These are phyloP conservation scores for Nicator chloris DNA, from an alignment of 2,113 vertebrate genomes.

Conservation along the genomic window DNA sequence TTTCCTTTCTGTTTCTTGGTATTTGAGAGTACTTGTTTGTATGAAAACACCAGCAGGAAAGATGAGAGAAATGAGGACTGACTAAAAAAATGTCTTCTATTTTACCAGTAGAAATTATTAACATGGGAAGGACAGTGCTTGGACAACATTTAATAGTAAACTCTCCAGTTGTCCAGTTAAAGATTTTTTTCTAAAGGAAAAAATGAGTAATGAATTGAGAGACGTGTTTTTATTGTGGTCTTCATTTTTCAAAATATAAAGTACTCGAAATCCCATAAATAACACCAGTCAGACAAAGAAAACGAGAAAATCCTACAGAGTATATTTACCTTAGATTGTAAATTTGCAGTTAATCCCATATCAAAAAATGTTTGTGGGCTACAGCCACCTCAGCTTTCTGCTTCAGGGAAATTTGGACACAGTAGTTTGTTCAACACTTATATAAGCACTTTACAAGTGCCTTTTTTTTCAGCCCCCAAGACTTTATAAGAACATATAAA, in stretches of 20 bases:
- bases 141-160: neutral
- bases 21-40: constrained; percentile 18
- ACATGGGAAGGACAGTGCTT: constrained; percentile 3
- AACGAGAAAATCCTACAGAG: neutral
- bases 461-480: neutral
- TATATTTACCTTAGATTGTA: neutral
- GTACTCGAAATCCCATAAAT: neutral
- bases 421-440: neutral
- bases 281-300: neutral
- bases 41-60: constrained; percentile 39
- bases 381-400: neutral
- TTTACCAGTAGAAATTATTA: neutral
- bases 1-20: neutral
- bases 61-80: neutral
- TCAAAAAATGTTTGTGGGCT: neutral
- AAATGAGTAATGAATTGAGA: neutral
- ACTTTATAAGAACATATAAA: neutral
- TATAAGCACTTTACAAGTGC: neutral
- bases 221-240: neutral
- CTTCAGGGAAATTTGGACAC: neutral
- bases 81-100: neutral
- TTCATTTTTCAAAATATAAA: constrained; percentile 1
- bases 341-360: neutral
- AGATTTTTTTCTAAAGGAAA: neutral
- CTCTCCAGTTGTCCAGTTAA: neutral